Evolutionary conservation across 2,113 vertebrate species (phyloP).

Genomic region (Oryzias celebensis): DNA sequence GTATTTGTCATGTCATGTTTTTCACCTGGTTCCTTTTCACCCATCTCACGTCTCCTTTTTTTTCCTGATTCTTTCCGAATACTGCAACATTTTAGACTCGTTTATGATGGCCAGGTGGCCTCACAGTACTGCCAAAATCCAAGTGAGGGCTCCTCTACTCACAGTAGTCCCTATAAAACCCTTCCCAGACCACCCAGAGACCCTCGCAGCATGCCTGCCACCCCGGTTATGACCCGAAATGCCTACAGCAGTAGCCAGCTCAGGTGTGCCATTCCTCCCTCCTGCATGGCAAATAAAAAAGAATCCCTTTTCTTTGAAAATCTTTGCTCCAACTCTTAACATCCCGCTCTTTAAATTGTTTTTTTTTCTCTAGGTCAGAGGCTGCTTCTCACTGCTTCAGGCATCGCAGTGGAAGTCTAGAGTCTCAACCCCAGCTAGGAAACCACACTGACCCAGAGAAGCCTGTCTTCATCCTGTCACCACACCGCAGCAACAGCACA

Average conservation of each 20-base stretch:
- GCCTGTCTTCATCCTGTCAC: slow-evolving; percentile 83
- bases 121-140: slow-evolving; percentile 51
- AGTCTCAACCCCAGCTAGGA: slow-evolving; percentile 84
- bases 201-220: slow-evolving; percentile 87
- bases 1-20: slow-evolving; percentile 43
- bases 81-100: slow-evolving; percentile 51
- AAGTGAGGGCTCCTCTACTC: slow-evolving; percentile 84
- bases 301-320: too few relatives aligned
- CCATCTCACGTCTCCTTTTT: slow-evolving; percentile 19
- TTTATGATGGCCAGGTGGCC: slow-evolving; percentile 54
- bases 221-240: slow-evolving; percentile 88
- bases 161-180: slow-evolving; percentile 90
- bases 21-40: slow-evolving; percentile 37
- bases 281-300: not conserved
- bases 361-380: slow-evolving; percentile 77
- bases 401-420: slow-evolving; percentile 90
- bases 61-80: slow-evolving; percentile 6
- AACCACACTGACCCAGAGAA: slow-evolving; percentile 78
- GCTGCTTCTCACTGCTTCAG: slow-evolving; percentile 81
- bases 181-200: slow-evolving; percentile 83
- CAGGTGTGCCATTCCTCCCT: slow-evolving; percentile 76
- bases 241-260: slow-evolving; percentile 95
- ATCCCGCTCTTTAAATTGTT: too few relatives aligned
- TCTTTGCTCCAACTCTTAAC: too few relatives aligned
- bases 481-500: slow-evolving; percentile 88